Evolutionary conservation across 2,888 invertebrate species (phyloP), one percentile per base, ranked within the genome.

Genomic region (Lobophora halterata): DNA sequence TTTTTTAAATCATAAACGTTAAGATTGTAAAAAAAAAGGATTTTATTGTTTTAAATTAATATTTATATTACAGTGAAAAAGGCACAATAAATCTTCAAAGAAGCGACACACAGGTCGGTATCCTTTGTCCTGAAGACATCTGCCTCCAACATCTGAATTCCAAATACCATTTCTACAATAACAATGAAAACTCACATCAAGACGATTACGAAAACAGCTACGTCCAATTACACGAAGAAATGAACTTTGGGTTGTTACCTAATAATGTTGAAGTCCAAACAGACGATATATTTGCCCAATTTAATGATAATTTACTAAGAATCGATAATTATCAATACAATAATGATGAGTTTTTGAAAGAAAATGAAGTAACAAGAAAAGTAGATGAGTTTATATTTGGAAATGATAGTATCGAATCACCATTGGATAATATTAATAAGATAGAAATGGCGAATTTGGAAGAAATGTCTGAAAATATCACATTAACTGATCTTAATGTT

Each of bases 41-140:
- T 9, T 16, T 10, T 11, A 16, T 35, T 23, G 21, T 21, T 10
- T 31, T 23, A 21, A 25, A 32, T 24, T 8, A 18, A 20, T 18
- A 19, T 10, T 28, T 21, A 26, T 36, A 23, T 20, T 17, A 2
- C 68, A 86, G 86, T 41, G 82, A 85, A 56, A 77, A 71, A 43
- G 76, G 75, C 0, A 71, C 74, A n/a, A 46, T 79, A 3, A 78
- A 79, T 19, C 47, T 83, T 2, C 77, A 81, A 46, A 60, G 55
- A 39, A 77, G 61, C 17, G 65, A 77, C 12, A 49, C 64, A 3
- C 71, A 80, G 36, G 46, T 64, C 1, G 46, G 67, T 1, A 63
- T 70, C 1, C 25, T 82, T 2, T 83, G 83, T 26, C 40, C 68
- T 0, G 74, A 82, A 16, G 72, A 77, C n/a, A 35, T 43, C 0